phyloP scores from a whole-genome alignment of 2,797 vertebrate genomes.

The Ficedula albicollis region DNA sequence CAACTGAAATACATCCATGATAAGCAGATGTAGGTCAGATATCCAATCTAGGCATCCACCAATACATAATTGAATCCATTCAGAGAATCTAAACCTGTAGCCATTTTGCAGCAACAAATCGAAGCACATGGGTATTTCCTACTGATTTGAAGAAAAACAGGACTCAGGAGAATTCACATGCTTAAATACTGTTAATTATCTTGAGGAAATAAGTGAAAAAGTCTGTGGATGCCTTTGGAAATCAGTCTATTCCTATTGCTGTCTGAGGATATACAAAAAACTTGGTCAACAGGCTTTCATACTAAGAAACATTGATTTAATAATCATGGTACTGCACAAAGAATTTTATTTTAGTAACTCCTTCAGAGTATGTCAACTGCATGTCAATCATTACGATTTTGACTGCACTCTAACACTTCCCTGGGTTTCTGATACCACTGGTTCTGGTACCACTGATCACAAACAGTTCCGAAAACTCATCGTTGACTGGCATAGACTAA shows the following conservation, averaged over 20 bases:
- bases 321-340: not conserved
- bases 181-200: not conserved
- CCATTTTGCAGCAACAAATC: not conserved
- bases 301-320: not conserved
- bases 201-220: not conserved
- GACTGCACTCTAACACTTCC: not conserved
- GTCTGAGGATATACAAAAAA: not conserved
- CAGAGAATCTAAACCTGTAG: not conserved
- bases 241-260: not conserved
- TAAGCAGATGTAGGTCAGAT: not conserved
- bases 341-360: not conserved
- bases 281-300: not conserved
- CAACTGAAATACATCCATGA: not conserved
- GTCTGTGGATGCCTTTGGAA: not conserved
- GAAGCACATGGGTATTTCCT: not conserved
- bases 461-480: not conserved
- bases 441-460: not conserved
- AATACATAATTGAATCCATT: not conserved
- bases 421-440: not conserved
- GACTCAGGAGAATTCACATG: not conserved
- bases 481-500: not conserved
- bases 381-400: not conserved
- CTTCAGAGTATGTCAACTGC: not conserved
- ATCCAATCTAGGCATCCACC: not conserved
- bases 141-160: not conserved